These are phyloP conservation scores for Aphelinus atriplicis DNA, from an alignment of 1,140 invertebrate genomes.

Conservation along the genomic window DNA sequence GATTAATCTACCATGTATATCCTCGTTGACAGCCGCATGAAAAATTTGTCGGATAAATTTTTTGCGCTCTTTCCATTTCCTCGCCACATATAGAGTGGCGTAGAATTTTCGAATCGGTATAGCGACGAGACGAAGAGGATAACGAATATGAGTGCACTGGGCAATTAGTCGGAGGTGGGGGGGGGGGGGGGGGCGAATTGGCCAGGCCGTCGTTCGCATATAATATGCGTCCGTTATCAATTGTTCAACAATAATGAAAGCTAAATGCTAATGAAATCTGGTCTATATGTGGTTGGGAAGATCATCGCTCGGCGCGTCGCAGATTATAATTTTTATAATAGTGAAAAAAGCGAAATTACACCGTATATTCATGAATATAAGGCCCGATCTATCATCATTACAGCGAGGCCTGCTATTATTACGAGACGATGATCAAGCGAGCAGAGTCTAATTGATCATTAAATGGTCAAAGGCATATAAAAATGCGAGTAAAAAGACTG, in stretches of 20 bases:
- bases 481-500: conserved; percentile 16
- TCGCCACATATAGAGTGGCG: no score
- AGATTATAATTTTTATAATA: conserved; percentile 16
- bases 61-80: no score
- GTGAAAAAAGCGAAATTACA: conserved; percentile 25
- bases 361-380: conserved; percentile 26
- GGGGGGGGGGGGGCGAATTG: no score
- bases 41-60: no score
- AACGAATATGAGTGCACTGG: no score
- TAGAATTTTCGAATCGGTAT: no score
- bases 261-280: conserved; percentile 20
- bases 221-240: neutral
- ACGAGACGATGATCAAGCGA: conserved; percentile 15
- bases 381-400: conserved; percentile 30
- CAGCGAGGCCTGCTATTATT: conserved; percentile 23
- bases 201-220: no score
- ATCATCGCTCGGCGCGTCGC: neutral
- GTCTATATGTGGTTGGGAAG: neutral
- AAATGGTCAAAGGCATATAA: conserved; percentile 10
- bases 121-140: no score
- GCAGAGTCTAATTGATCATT: conserved; percentile 31
- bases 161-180: no score
- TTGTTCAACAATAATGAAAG: neutral
- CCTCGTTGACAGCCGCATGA: no score
- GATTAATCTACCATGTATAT: no score